These are phyloP conservation scores for Suricata suricatta DNA, from an alignment of 2,113 vertebrate species.

Conservation along the genomic window DNA sequence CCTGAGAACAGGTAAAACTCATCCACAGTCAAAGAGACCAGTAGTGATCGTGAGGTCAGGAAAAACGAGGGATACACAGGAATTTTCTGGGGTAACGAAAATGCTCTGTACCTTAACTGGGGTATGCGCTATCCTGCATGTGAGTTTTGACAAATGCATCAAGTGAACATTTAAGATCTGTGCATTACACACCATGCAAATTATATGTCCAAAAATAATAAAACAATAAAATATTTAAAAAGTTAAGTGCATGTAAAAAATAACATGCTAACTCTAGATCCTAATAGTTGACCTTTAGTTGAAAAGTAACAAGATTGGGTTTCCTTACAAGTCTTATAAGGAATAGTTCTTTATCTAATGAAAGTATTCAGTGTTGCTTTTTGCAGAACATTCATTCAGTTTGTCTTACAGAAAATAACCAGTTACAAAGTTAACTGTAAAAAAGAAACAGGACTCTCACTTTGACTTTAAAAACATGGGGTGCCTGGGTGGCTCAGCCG, in stretches of 20 bases:
- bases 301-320: background rate
- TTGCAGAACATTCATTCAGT: slow-evolving; percentile 1
- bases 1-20: background rate
- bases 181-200: background rate
- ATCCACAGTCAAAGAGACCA: background rate
- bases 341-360: background rate
- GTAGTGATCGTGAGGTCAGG: background rate
- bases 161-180: background rate
- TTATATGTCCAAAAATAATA: background rate
- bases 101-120: background rate
- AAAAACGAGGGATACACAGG: background rate
- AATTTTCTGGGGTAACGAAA: background rate
- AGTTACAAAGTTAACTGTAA: slow-evolving; percentile 14
- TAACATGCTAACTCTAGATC: background rate
- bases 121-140: fast-evolving
- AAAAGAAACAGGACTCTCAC: background rate
- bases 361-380: slow-evolving; percentile 20
- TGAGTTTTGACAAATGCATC: background rate
- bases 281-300: background rate
- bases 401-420: slow-evolving; percentile 23
- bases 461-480: background rate
- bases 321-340: background rate
- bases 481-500: too few species aligned
- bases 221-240: background rate
- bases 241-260: too few species aligned